Evolutionary conservation across 2,797 vertebrate genomes (phyloP), one percentile per base, ranked within the genome.

Genomic region (Antrozous pallidus): DNA sequence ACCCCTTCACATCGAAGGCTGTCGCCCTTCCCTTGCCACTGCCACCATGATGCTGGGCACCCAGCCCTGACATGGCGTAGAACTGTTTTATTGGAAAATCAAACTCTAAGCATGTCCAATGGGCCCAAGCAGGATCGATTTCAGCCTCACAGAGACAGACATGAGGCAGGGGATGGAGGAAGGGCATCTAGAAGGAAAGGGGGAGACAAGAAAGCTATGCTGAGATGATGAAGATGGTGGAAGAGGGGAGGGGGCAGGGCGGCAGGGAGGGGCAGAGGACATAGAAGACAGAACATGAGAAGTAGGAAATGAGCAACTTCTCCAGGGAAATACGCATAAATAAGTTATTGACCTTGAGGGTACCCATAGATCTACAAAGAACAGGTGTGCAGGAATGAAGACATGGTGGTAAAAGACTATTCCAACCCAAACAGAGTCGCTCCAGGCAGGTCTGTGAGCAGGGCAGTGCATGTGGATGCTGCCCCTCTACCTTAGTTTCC

Each of bases 401-500:
- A 61, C 31, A 14, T 0, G 36, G 6, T 7, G n/a, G 70, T 22
- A 2, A 74, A 63, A 51, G 31, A 56, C 67, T 67, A 33, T n/a
- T 70, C 14, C 49, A 38, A 61, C 24, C n/a, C 70, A 28, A 74
- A 38, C 11, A 40, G 18, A 47, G 54, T 3, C 8, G 13, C 36
- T 16, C 40, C 47, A 26, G 36, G n/a, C 26, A 38, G 42, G 8
- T 12, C n/a, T n/a, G 26, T 26, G 80, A 40, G 1, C 11, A 6
- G 0, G 28, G 33, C 11, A 42, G 45, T 3, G 56, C 14, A 0
- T 42, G 42, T 42, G 31, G 40, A 31, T 2, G 47, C 31, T 18
- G 10, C 2, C 11, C 0, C 2, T 7, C n/a, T 6, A 54, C 17
- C 22, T 31, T 33, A 0, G 3, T 51, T 14, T 18, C n/a, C 0